Evolutionary conservation across 1,140 invertebrate genomes (phyloP), one percentile per base, ranked within the genome.

Genomic region (Pentalonia nigronervosa): DNA sequence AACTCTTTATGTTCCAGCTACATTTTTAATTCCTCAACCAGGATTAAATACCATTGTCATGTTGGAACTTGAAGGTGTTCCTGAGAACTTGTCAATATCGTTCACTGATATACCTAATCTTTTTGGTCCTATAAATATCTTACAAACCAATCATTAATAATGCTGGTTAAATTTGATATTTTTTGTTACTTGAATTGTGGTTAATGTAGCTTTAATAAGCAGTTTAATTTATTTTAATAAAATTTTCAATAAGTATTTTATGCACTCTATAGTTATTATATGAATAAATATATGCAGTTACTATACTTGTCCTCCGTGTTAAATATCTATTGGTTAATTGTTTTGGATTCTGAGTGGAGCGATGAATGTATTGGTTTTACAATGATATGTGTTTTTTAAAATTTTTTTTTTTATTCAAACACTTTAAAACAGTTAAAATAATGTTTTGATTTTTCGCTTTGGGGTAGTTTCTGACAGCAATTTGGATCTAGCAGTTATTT

Each of bases 1-100:
- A 2, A 98, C 97, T 0, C 94, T 98, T 3, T 98, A 97, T 94
- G 95, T 97, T 20, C 97, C 97, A 20, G 95, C 87, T 7, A 20
- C 67, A 76, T 94, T 92, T 50, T n/a, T 94, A 3, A 84, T 92
- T 45, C 81, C 94, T 34, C 30, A 41, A 0, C 94, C 94, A 0
- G 67, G 53, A 23, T 36, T 92, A 34, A 94, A 94, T 41, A 91
- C 81, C 8, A 48, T 94, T 17, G 83, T 93, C 1, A 86, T 94
- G 48, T 91, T 94, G 20, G 94, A 94, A 89, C 92, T 93, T 21
- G 93, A 94, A 92, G 53, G 23, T 4, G 87, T 89, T 47, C 90
- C 93, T 7, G 8, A 34, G 45, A 60, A 93, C 86, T 93, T 36
- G 2, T 48, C 83, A 67, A 60, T 94, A 48, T 41, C 41, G 17